phyloP scores from a whole-genome alignment of 1,140 invertebrate species.

The Nasonia longicornis region DNA sequence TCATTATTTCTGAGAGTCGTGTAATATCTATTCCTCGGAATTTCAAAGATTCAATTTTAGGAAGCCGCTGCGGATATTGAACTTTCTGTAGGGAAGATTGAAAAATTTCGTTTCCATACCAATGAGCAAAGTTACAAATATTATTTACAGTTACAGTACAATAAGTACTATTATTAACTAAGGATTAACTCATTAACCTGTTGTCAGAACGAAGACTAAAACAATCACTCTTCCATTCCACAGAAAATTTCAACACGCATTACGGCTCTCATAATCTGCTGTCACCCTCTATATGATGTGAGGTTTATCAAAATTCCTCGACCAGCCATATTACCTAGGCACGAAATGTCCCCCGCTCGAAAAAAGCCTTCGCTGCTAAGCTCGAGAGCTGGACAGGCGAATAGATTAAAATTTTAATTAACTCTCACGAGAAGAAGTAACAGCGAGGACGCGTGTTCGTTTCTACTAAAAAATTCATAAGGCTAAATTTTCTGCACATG shows the following conservation, averaged over 20 bases:
- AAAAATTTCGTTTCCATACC: too few species aligned
- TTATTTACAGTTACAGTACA: too few species aligned
- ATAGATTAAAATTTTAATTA: constrained; percentile 17
- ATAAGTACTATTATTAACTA: too few species aligned
- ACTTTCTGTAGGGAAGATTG: too few species aligned
- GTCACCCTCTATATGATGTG: background rate
- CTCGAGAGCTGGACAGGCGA: background rate
- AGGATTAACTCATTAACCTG: background rate
- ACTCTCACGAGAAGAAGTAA: background rate
- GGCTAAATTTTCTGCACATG: background rate
- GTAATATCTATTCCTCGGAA: too few species aligned
- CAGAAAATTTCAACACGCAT: background rate
- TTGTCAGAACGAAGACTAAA: background rate
- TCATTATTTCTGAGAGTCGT: background rate
- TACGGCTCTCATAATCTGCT: background rate
- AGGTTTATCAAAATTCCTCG: background rate
- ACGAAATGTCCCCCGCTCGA: background rate
- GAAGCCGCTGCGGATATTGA: too few species aligned
- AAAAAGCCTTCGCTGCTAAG: background rate
- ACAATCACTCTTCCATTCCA: background rate
- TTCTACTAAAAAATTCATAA: background rate
- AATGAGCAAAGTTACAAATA: too few species aligned
- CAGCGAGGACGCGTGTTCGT: background rate
- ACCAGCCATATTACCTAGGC: background rate
- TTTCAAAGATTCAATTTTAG: too few species aligned